These are phyloP conservation scores for Phoeniculus purpureus DNA, from an alignment of 2,797 vertebrate genomes.

Conservation along the genomic window DNA sequence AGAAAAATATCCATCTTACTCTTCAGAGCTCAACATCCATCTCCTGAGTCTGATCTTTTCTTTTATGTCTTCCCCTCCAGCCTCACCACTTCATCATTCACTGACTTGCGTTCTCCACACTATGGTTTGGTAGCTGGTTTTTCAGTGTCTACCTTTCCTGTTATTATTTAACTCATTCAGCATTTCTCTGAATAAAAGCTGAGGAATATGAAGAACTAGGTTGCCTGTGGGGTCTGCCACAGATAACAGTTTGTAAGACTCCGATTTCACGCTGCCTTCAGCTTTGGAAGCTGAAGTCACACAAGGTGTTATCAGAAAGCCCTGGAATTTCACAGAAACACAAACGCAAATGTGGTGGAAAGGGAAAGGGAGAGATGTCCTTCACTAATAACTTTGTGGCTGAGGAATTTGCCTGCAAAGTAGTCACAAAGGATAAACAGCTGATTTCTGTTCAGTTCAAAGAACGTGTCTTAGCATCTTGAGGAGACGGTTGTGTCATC, in stretches of 20 bases:
- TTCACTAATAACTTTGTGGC: neutral
- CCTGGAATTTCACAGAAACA: neutral
- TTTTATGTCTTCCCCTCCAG: neutral
- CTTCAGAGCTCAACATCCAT: fast-evolving
- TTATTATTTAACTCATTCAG: neutral
- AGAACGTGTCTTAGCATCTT: neutral
- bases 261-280: neutral
- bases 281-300: neutral
- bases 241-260: neutral
- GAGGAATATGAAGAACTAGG: neutral
- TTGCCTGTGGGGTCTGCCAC: neutral
- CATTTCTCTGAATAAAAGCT: neutral
- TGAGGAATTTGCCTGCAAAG: neutral
- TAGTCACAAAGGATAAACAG: neutral
- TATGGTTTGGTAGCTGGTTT: neutral
- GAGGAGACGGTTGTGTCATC: neutral
- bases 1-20: neutral
- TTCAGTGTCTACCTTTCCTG: neutral
- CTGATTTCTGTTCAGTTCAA: neutral
- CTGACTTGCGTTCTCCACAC: too few relatives aligned
- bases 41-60: neutral
- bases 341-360: neutral
- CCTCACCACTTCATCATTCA: neutral
- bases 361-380: neutral
- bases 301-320: neutral